A percentile compares a stretch with the other conserved stretches of the same genome.
These are phyloP conservation scores for Gobio gobio DNA, from an alignment of 2,113 vertebrate genomes.

Conservation along the genomic window DNA sequence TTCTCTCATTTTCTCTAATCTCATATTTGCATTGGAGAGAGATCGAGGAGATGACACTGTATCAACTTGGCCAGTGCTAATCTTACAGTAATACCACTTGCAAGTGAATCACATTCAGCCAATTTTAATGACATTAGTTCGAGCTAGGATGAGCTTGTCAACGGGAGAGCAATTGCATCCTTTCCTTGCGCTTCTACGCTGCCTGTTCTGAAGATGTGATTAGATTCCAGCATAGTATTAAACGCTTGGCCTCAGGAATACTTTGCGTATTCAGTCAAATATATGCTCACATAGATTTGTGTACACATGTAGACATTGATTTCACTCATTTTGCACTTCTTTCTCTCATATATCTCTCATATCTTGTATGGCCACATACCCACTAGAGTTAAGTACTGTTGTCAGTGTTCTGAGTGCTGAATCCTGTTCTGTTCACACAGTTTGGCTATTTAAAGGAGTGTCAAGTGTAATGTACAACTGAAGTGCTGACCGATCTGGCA, in stretches of 20 bases:
- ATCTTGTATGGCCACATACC: background rate
- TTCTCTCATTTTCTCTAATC: conserved; percentile 63
- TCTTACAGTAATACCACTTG: conserved; percentile 72
- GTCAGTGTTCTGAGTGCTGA: background rate
- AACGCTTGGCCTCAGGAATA: conserved; percentile 59
- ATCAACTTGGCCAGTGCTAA: conserved; percentile 77
- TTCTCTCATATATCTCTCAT: background rate
- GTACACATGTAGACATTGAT: conserved; percentile 38
- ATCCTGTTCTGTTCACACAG: background rate
- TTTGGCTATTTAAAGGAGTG: background rate
- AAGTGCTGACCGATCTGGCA: no score
- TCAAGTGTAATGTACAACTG: background rate
- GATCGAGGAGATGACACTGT: conserved; percentile 72
- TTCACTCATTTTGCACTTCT: background rate
- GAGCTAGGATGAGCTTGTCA: conserved; percentile 79
- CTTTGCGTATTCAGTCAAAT: conserved; percentile 17
- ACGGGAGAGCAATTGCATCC: conserved; percentile 78
- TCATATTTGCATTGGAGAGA: conserved; percentile 67
- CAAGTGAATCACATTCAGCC: conserved; percentile 73
- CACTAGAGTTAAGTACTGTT: no score
- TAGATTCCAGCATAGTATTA: conserved; percentile 77
- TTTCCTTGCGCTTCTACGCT: conserved; percentile 67
- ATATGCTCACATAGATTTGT: conserved; percentile 30
- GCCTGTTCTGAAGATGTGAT: conserved; percentile 75
- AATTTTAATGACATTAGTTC: conserved; percentile 81